These are phyloP conservation scores for Brachionus angularis DNA, from an alignment of 1,140 invertebrate genomes.

Conservation along the genomic window DNA sequence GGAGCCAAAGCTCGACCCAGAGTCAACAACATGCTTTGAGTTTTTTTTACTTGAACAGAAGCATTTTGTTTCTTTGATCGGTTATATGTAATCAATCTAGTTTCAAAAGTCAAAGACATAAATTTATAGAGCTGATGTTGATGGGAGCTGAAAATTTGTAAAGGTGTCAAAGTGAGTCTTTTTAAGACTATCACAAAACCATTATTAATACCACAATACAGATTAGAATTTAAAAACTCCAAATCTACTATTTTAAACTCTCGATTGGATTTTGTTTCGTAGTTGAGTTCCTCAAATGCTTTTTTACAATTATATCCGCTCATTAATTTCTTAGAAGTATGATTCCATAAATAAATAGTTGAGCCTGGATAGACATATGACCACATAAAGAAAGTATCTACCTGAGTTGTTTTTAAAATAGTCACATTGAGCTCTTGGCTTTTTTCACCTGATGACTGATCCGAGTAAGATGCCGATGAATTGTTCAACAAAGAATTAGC, in stretches of 20 bases:
- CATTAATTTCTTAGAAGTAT: conserved; percentile 41
- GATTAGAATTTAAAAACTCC: conserved; percentile 23
- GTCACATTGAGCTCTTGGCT: conserved; percentile 8
- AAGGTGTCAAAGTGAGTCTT: conserved; percentile 21
- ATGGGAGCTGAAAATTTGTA: conserved; percentile 24
- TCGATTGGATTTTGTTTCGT: neutral
- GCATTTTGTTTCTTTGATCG: conserved; percentile 7
- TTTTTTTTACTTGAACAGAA: conserved; percentile 17
- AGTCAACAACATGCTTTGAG: conserved; percentile 24
- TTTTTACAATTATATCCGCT: conserved; percentile 30
- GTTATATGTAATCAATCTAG: conserved; percentile 1
- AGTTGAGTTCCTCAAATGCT: neutral
- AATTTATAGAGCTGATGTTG: conserved; percentile 35
- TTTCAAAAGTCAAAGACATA: conserved; percentile 16
- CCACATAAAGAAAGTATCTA: conserved; percentile 40
- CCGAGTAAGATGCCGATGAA: neutral
- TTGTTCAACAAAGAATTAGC: conserved; percentile 16
- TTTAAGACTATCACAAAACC: conserved; percentile 16
- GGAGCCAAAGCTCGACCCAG: conserved; percentile 32
- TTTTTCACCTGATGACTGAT: neutral
- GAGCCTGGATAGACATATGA: conserved; percentile 38
- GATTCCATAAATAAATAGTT: conserved; percentile 34
- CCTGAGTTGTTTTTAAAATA: conserved; percentile 1
- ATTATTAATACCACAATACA: conserved; percentile 39
- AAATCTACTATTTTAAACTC: conserved; percentile 32